phyloP scores from a whole-genome alignment of 2,113 vertebrate species.

The Okapia johnstoni region DNA sequence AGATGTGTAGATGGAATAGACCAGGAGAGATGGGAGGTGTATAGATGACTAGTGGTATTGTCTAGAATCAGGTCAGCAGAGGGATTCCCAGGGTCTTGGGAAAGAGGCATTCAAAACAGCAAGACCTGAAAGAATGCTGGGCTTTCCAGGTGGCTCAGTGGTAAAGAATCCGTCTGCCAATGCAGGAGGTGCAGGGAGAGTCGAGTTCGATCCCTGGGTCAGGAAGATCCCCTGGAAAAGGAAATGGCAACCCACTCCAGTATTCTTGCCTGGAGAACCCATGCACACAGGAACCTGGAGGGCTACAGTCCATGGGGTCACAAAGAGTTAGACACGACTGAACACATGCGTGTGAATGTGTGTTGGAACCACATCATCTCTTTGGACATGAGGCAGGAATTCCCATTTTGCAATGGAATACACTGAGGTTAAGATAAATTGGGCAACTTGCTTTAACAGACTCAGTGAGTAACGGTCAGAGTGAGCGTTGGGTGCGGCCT shows the following conservation, averaged over 20 bases:
- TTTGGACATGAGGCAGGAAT: not conserved
- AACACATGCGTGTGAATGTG: not conserved
- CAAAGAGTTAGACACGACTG: not conserved
- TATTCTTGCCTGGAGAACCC: not conserved
- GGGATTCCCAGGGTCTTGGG: not conserved
- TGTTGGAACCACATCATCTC: not conserved
- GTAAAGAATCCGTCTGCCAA: not conserved
- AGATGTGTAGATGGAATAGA: too few relatives aligned
- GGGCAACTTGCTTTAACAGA: not conserved
- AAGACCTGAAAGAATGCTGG: not conserved
- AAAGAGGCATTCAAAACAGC: not conserved
- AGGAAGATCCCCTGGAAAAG: not conserved
- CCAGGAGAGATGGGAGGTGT: fast-evolving
- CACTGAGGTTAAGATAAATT: not conserved
- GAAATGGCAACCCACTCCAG: not conserved
- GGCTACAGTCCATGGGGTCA: not conserved
- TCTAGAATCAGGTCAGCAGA: not conserved
- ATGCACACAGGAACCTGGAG: not conserved
- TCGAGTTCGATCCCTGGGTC: not conserved
- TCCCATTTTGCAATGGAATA: not conserved
- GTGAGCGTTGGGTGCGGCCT: not conserved
- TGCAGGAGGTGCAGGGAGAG: not conserved
- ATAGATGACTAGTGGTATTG: fast-evolving
- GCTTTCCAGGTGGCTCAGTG: not conserved
- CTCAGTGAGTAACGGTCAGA: not conserved